These are phyloP conservation scores for Ichneumoninae sp. DNA, from an alignment of 2,888 invertebrate species.

Conservation along the genomic window DNA sequence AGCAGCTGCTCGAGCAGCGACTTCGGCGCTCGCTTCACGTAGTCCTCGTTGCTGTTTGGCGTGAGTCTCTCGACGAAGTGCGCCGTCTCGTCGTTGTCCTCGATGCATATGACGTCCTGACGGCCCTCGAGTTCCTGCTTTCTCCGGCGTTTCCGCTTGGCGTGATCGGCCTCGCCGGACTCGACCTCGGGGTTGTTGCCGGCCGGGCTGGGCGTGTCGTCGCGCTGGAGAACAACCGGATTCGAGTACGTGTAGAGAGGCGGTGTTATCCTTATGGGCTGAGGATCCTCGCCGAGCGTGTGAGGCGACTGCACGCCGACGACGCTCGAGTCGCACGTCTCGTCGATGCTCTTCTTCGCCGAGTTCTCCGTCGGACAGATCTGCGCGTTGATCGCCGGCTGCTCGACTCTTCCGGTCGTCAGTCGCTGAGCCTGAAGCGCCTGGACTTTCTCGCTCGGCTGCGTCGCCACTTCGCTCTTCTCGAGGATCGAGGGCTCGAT, in stretches of 20 bases:
- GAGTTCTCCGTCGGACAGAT: conserved; percentile 77
- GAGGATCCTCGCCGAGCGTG: conserved; percentile 85
- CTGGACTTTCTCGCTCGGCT: conserved; percentile 40
- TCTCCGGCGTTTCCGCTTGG: conserved; percentile 81
- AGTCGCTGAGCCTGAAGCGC: conserved; percentile 69
- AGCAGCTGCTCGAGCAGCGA: conserved; percentile 91
- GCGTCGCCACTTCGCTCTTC: neutral
- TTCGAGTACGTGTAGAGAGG: conserved; percentile 92
- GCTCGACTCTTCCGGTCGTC: conserved; percentile 72
- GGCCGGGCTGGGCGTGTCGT: conserved; percentile 84
- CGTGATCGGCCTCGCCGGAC: conserved; percentile 79
- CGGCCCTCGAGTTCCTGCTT: conserved; percentile 83
- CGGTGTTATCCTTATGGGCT: conserved; percentile 90
- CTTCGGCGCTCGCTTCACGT: conserved; percentile 79
- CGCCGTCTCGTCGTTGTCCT: conserved; percentile 79
- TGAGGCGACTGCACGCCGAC: conserved; percentile 78
- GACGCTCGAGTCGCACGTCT: conserved; percentile 73
- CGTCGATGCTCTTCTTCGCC: conserved; percentile 77
- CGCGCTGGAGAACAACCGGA: conserved; percentile 87
- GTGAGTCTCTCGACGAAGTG: conserved; percentile 79
- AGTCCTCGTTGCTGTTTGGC: conserved; percentile 79
- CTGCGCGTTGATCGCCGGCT: conserved; percentile 65
- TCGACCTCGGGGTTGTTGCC: conserved; percentile 81
- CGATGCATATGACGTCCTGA: conserved; percentile 82
- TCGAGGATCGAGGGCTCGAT: neutral